Percentiles rank a stretch among this genome's conserved stretches.
Evolutionary conservation across 1,140 invertebrate species (phyloP).

Genomic region (Antheraea pernyi): DNA sequence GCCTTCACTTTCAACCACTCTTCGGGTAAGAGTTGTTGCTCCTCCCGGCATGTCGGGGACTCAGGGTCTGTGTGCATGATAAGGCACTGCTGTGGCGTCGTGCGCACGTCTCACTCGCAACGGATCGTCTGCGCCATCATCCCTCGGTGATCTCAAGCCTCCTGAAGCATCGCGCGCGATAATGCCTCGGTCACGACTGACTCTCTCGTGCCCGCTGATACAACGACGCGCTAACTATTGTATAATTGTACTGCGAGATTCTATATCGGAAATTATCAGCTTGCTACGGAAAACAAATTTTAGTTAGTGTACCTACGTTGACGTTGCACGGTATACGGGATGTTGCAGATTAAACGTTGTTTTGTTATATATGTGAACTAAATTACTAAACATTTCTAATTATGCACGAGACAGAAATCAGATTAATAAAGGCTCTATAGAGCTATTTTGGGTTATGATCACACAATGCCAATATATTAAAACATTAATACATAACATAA

Average conservation of each 20-base stretch:
- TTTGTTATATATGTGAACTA: neutral
- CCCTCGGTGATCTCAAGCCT: constrained; percentile 48
- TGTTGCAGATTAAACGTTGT: constrained; percentile 12
- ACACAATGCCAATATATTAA: neutral
- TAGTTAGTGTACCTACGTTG: constrained; percentile 51
- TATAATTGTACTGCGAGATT: constrained; percentile 73
- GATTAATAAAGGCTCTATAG: neutral
- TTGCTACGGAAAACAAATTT: constrained; percentile 63
- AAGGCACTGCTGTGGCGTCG: constrained; percentile 31
- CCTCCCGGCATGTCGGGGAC: constrained; percentile 70
- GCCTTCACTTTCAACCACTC: constrained; percentile 73
- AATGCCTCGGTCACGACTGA: constrained; percentile 74
- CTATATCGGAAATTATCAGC: constrained; percentile 73
- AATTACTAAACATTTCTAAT: neutral
- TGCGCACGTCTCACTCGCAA: constrained; percentile 61
- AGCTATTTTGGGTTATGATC: neutral
- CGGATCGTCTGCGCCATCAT: constrained; percentile 59
- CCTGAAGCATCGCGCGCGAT: constrained; percentile 72
- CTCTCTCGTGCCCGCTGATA: constrained; percentile 46
- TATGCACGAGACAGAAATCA: neutral
- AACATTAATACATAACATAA: neutral
- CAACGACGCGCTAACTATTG: constrained; percentile 64
- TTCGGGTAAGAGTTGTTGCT: constrained; percentile 71
- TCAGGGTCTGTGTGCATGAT: constrained; percentile 71
- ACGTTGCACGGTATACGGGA: constrained; percentile 38